Evolutionary conservation across 2,888 invertebrate genomes (phyloP), one percentile per base, ranked within the genome.

Genomic region (Volucella inflata): DNA sequence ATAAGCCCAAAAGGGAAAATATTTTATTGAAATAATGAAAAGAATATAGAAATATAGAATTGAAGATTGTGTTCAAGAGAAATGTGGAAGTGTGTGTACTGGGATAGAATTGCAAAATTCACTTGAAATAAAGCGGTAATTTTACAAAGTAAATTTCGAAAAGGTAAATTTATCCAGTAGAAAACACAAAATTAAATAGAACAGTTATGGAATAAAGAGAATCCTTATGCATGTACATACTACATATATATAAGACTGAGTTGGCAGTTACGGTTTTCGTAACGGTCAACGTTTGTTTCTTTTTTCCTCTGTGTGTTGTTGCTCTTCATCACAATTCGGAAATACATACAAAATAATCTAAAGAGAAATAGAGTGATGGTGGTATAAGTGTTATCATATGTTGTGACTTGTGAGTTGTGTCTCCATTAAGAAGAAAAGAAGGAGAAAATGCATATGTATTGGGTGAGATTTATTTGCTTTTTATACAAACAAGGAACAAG

Each of bases 211-310:
- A 51, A 51, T 16, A 21, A 8, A 16, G 16, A 11, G 48, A 48
- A 10, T 48, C 12, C 48, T 48, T 48, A 16, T 14, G 50, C 14
- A 16, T 50, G 16, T 11, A 51, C 8, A 51, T 51, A 51, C 50
- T 50, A 50, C 16, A 51, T 16, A 8, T 16, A 51, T 21, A 2
- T 21, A 51, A 51, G 17, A 51, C 10, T 51, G 17, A 51, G 51
- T 51, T 51, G 16, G 16, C 17, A 51, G 17, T 51, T 51, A 51
- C 51, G 51, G 51, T 51, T 51, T 12, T 51, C 51, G 51, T 51
- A 51, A 30, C 55, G 55, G 55, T 55, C 55, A 55, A 55, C 36
- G n/a, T 36, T 55, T 55, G 55, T 55, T 55, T 55, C 30, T 21
- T 55, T 12, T 11, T 12, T 11, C 36, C 55, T 55, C 3, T 30